These are phyloP conservation scores for Stegana nigrithorax DNA, from an alignment of 2,888 invertebrate species.

Conservation along the genomic window DNA sequence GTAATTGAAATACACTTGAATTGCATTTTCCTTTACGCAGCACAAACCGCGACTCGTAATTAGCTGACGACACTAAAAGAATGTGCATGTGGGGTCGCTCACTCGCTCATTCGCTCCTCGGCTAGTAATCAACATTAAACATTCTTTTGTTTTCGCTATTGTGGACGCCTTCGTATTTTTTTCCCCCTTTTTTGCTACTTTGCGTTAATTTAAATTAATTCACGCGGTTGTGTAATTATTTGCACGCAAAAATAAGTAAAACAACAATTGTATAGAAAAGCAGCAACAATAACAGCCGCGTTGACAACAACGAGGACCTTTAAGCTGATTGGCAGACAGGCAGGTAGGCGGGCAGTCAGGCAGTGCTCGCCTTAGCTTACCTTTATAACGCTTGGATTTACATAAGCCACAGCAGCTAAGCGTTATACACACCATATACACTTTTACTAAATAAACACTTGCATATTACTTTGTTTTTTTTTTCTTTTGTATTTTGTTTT, in stretches of 20 bases:
- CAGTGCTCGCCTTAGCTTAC: too few species aligned
- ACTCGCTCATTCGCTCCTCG: neutral
- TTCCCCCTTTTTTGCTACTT: neutral
- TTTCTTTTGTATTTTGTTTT: neutral
- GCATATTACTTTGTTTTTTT: neutral
- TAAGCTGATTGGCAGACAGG: too few species aligned
- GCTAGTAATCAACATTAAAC: too few species aligned
- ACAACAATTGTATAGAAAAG: constrained; percentile 6
- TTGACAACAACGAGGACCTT: neutral
- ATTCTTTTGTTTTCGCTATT: neutral
- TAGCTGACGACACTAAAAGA: too few species aligned
- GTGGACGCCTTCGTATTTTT: neutral
- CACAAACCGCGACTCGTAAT: constrained; percentile 11
- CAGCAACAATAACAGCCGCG: neutral
- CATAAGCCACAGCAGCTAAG: neutral
- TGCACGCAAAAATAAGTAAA: constrained; percentile 32
- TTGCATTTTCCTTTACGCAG: neutral
- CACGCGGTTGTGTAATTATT: constrained; percentile 45
- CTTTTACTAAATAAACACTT: too few species aligned
- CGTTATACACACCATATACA: too few species aligned
- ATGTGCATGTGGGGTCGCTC: too few species aligned
- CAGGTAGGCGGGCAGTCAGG: too few species aligned
- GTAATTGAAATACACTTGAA: constrained; percentile 58
- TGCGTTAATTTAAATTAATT: constrained; percentile 16
- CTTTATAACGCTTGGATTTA: too few species aligned